Evolutionary conservation across 2,113 vertebrate genomes (phyloP).

Genomic region (Colius striatus): DNA sequence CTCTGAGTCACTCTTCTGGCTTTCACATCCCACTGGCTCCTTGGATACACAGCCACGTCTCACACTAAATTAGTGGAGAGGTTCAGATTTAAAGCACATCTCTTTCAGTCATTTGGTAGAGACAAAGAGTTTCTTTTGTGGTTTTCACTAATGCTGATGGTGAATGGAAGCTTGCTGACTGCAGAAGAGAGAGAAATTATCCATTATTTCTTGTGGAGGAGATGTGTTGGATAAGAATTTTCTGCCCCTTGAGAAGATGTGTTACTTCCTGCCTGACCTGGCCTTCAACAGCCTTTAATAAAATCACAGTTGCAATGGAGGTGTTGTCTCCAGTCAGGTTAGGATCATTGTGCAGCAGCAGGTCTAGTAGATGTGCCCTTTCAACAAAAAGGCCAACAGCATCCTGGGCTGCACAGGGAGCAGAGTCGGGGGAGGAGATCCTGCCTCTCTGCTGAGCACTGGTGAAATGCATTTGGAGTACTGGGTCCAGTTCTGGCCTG

Average conservation of each 20-base stretch:
- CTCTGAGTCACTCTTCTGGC: not conserved
- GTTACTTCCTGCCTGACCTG: not conserved
- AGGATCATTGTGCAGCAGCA: not conserved
- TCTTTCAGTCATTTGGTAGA: not conserved
- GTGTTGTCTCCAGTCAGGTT: not conserved
- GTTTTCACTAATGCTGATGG: not conserved
- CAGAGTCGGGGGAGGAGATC: not conserved
- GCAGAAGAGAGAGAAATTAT: not conserved
- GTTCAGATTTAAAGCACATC: not conserved
- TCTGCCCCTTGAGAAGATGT: not conserved
- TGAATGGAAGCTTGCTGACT: not conserved
- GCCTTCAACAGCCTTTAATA: not conserved
- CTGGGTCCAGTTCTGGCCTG: not conserved
- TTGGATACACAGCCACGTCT: not conserved
- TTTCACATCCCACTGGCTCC: not conserved
- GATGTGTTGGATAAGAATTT: not conserved
- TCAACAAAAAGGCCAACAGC: not conserved
- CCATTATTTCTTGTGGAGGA: not conserved
- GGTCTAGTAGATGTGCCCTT: not conserved
- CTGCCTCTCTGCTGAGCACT: not conserved
- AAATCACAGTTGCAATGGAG: not conserved
- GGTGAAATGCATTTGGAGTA: not conserved
- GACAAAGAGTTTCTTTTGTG: not conserved
- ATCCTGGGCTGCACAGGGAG: not conserved
- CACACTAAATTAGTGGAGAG: not conserved